phyloP scores from a whole-genome alignment of 2,113 vertebrate species.

The Hassar affinis region DNA sequence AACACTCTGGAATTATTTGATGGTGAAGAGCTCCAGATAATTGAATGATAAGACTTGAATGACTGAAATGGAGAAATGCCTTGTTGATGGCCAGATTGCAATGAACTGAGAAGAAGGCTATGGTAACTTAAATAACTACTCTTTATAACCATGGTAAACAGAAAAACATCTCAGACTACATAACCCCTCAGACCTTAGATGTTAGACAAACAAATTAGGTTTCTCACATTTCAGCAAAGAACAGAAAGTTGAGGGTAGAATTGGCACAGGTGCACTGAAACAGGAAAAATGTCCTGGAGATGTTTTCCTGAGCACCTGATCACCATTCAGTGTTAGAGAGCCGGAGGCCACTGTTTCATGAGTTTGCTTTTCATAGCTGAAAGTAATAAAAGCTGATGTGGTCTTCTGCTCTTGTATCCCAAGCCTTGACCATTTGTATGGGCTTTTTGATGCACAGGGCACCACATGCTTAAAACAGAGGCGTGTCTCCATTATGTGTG shows the following conservation, averaged over 20 bases:
- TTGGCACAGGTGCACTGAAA: too few relatives aligned
- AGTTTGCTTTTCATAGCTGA: too few relatives aligned
- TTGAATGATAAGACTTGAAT: not conserved
- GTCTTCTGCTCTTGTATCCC: too few relatives aligned
- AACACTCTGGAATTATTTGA: not conserved
- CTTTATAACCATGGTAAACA: not conserved
- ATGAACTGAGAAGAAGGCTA: not conserved
- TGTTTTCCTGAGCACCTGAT: too few relatives aligned
- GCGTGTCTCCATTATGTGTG: not conserved
- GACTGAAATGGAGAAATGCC: not conserved
- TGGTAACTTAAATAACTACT: too few relatives aligned
- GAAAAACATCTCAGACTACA: not conserved
- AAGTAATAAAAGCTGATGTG: too few relatives aligned
- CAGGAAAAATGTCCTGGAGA: too few relatives aligned
- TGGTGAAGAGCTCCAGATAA: not conserved
- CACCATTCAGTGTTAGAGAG: too few relatives aligned
- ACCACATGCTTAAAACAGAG: not conserved
- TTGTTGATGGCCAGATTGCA: not conserved
- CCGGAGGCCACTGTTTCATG: too few relatives aligned
- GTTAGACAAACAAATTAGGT: not conserved
- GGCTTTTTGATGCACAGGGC: not conserved
- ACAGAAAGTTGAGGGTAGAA: too few relatives aligned
- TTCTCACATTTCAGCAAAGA: not conserved
- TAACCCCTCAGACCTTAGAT: too few relatives aligned
- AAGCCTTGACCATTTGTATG: not conserved